A percentile compares a stretch with the other conserved stretches of the same genome.
Evolutionary conservation across 2,888 invertebrate species (phyloP).

Genomic region (Leucozona laternaria): DNA sequence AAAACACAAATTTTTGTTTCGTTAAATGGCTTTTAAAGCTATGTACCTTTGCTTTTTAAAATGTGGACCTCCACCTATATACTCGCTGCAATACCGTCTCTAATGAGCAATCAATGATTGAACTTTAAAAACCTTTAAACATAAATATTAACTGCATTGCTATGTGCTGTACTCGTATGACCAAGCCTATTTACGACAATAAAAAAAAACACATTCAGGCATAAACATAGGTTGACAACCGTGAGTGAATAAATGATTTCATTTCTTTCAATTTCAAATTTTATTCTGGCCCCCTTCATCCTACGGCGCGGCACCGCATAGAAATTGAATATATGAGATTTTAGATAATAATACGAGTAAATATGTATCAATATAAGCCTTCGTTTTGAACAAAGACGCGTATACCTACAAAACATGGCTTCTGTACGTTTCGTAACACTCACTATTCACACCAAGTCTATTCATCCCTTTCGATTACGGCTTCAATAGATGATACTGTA

Average conservation of each 20-base stretch:
- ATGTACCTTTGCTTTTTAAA: no score
- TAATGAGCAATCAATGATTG: neutral
- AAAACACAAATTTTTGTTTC: no score
- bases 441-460: slow-evolving; percentile 57
- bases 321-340: slow-evolving; percentile 54
- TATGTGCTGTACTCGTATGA: neutral
- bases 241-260: slow-evolving; percentile 74
- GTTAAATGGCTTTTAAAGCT: no score
- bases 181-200: slow-evolving; percentile 38
- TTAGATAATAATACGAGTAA: slow-evolving; percentile 40
- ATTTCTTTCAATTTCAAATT: slow-evolving; percentile 70
- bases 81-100: neutral
- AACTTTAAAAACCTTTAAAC: neutral
- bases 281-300: slow-evolving; percentile 36
- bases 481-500: slow-evolving; percentile 43
- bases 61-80: neutral
- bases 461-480: slow-evolving; percentile 72
- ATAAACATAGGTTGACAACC: slow-evolving; percentile 64
- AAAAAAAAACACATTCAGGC: slow-evolving; percentile 49
- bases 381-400: slow-evolving; percentile 52
- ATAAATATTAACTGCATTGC: neutral
- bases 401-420: slow-evolving; percentile 29
- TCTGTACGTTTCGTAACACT: slow-evolving; percentile 60
- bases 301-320: neutral
- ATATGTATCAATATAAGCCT: slow-evolving; percentile 16